A percentile compares a stretch with the other conserved stretches of the same genome.
Evolutionary conservation across 2,888 invertebrate genomes (phyloP).

Genomic region (Scrobipalpa atriplicella): DNA sequence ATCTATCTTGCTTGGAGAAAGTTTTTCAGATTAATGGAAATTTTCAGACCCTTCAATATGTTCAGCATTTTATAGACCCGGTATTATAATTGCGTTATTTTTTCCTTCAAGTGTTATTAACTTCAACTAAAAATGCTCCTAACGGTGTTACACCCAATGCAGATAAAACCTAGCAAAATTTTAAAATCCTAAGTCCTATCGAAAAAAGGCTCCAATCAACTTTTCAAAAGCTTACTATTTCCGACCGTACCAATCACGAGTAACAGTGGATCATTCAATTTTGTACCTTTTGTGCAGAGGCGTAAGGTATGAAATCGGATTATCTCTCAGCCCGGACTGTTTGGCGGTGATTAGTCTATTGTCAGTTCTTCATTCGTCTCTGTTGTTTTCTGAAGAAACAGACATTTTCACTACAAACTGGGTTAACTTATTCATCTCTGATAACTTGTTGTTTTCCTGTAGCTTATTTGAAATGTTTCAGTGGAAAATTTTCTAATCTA

Average conservation of each 20-base stretch:
- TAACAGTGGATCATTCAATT: background rate
- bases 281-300: conserved; percentile 13
- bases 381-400: background rate
- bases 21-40: too few relatives aligned
- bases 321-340: background rate
- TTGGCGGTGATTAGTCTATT: conserved; percentile 20
- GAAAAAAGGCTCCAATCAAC: conserved; percentile 10
- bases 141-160: background rate
- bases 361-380: conserved; percentile 6
- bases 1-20: too few relatives aligned
- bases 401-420: background rate
- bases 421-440: background rate
- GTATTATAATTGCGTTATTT: too few relatives aligned
- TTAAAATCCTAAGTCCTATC: background rate
- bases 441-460: background rate
- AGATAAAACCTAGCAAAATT: background rate
- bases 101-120: too few relatives aligned
- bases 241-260: conserved; percentile 10
- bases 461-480: background rate
- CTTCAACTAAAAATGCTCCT: too few relatives aligned
- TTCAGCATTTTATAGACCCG: too few relatives aligned
- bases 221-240: background rate
- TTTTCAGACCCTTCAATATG: too few relatives aligned
- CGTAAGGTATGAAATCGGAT: conserved; percentile 16
- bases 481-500: background rate